A percentile compares a stretch with the other conserved stretches of the same genome.
phyloP scores from a whole-genome alignment of 2,797 vertebrate species.

The Pterois miles region DNA sequence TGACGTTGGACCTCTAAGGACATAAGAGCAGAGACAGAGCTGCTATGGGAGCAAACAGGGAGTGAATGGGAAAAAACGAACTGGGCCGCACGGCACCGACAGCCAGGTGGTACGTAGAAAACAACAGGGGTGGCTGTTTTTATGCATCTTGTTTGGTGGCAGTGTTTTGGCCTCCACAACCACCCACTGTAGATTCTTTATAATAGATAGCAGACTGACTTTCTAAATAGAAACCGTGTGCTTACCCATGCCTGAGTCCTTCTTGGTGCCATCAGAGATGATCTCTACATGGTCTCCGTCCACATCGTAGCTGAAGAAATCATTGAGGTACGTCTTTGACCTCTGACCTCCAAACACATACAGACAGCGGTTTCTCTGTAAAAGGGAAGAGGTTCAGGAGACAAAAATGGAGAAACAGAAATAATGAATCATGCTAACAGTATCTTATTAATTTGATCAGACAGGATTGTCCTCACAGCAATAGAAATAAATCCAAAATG shows the following conservation, averaged over 20 bases:
- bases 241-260: slow-evolving; percentile 99
- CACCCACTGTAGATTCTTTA: too few species aligned
- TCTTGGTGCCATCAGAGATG: slow-evolving; percentile 99
- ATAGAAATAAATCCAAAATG: neutral
- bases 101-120: too few species aligned
- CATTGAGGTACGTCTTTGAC: slow-evolving; percentile 98
- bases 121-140: too few species aligned
- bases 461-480: neutral
- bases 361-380: slow-evolving; percentile 95
- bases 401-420: neutral
- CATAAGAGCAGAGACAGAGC: too few species aligned
- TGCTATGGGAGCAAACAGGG: too few species aligned
- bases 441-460: neutral
- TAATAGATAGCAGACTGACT: too few species aligned
- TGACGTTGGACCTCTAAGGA: too few species aligned
- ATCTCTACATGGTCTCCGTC: slow-evolving; percentile 97
- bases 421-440: neutral
- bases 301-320: slow-evolving; percentile 99
- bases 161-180: too few species aligned
- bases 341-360: slow-evolving; percentile 98
- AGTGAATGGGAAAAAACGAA: too few species aligned
- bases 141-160: too few species aligned
- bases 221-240: neutral
- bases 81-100: too few species aligned
- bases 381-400: neutral